These are phyloP conservation scores for Elephas maximus DNA, from an alignment of 2,113 vertebrate species.

Conservation along the genomic window DNA sequence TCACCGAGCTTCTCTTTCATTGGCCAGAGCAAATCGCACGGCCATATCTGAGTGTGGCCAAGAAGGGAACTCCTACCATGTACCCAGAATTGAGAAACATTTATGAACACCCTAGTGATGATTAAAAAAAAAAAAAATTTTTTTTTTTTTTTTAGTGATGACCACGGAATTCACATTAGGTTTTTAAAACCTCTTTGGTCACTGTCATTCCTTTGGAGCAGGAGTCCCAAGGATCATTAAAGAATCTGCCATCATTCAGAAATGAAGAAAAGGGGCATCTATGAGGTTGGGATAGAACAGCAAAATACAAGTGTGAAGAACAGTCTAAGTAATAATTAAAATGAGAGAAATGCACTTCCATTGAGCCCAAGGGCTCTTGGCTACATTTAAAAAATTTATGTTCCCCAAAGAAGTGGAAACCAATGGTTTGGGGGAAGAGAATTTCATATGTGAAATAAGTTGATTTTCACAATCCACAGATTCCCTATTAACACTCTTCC, in stretches of 20 bases:
- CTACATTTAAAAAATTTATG: not conserved
- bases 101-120: not conserved
- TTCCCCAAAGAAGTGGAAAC: not conserved
- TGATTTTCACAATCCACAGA: slow-evolving; percentile 3
- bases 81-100: not conserved
- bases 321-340: not conserved
- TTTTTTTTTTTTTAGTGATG: not conserved
- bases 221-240: not conserved
- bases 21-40: not conserved
- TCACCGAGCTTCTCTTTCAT: not conserved
- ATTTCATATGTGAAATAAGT: not conserved
- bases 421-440: not conserved
- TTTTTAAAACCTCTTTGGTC: not conserved
- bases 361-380: not conserved
- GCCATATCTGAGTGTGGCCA: not conserved
- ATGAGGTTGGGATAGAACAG: not conserved
- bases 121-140: too few relatives aligned
- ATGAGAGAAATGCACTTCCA: not conserved
- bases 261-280: not conserved
- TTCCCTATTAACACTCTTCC: not conserved
- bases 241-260: not conserved
- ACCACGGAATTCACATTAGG: not conserved
- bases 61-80: not conserved
- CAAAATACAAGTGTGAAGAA: not conserved
- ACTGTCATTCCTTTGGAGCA: not conserved